Evolutionary conservation across 1,140 invertebrate genomes (phyloP), one percentile per base, ranked within the genome.

Genomic region (Sycophaga agraensis): DNA sequence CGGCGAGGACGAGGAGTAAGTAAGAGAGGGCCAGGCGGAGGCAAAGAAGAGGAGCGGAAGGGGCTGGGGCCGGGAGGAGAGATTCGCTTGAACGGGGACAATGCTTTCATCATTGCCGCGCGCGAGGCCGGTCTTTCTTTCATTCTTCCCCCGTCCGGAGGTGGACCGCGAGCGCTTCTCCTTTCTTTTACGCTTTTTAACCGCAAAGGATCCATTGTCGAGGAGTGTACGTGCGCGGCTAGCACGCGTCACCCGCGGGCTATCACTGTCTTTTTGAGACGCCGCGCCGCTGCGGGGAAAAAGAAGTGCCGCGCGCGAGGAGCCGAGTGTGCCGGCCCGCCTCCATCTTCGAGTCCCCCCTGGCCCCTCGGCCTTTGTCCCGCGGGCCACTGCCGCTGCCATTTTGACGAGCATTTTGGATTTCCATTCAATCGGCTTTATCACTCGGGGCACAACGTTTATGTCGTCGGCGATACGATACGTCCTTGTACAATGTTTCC

Each of bases 31-130:
- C 0, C 0, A 14, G 40, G 35, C 22, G 34, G 34, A 42, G 19
- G 22, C 12, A 40, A 17, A 11, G 34, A 8, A 28, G 14, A 40
- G n/a, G 17, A 45, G 21, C 8, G 14, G 6, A 9, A 22, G 7
- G n/a, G 28, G 28, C n/a, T 54, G 59, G 57, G 49, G 64, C 42
- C 34, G 49, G 28, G 64, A 67, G 53, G 48, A 62, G 63, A 69
- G 62, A 63, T 66, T 59, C 39, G 49, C 68, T 71, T 72, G 68
- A 73, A 70, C 68, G 67, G 71, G 75, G 70, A 81, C 79, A 80
- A 81, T 80, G 77, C 78, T 81, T 80, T 80, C 75, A 81, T 80
- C 78, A 76, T 79, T 78, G 76, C 76, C 78, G 75, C 50, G n/a
- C 24, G 22, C 31, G 8, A n/a, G 11, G 12, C 19, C 40, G 45